A percentile compares a stretch with the other conserved stretches of the same genome.
These are phyloP conservation scores for Eurystomus gularis DNA, from an alignment of 2,113 vertebrate species.

Conservation along the genomic window DNA sequence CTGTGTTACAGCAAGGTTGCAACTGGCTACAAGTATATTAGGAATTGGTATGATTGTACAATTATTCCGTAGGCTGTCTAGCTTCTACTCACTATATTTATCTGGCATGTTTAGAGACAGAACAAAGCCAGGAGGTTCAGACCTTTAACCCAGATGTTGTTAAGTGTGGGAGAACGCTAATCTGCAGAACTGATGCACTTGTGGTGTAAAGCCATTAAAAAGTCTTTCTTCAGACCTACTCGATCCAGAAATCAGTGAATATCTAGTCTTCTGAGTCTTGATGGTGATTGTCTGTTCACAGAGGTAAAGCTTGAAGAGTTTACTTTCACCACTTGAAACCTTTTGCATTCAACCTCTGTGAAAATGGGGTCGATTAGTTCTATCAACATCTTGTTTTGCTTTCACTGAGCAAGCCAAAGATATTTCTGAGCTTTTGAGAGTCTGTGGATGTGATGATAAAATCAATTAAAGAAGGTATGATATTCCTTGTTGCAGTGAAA, in stretches of 20 bases:
- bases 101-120: neutral
- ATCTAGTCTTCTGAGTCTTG: neutral
- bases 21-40: conserved; percentile 9
- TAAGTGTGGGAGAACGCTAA: neutral
- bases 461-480: neutral
- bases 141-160: neutral
- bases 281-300: neutral
- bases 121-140: neutral
- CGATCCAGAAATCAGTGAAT: neutral
- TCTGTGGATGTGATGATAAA: neutral
- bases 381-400: neutral
- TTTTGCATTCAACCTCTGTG: neutral
- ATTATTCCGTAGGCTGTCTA: neutral
- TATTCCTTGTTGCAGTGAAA: neutral
- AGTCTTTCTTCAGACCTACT: neutral
- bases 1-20: conserved; percentile 16
- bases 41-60: neutral
- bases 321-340: neutral
- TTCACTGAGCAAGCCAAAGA: neutral
- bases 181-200: neutral
- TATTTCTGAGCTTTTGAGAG: neutral
- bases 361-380: neutral
- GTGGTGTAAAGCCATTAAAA: neutral
- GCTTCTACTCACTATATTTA: neutral
- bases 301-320: neutral